Evolutionary conservation across 2,888 invertebrate genomes (phyloP), one percentile per base, ranked within the genome.

Genomic region (Tolmerus cingulatus): DNA sequence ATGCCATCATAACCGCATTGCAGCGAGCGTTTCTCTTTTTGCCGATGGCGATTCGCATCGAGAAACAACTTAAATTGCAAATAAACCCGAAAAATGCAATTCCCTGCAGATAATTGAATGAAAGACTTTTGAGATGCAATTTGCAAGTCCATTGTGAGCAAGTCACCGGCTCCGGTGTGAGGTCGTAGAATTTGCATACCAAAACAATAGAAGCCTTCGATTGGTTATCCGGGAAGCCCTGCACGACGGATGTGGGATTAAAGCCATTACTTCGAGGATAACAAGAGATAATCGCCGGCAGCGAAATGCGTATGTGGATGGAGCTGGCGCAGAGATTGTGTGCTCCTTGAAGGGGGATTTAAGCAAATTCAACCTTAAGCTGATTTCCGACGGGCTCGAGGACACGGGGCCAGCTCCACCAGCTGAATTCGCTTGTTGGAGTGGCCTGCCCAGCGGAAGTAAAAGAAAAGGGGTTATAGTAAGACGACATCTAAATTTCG

Each of bases 281-380:
- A 85, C 85, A 85, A 85, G 74, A 74, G 85, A 85, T 85, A 84
- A 84, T 85, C 85, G 85, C 85, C 74, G 51, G 30, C 43, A 85
- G 85, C 74, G 30, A 85, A 85, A 74, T 85, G 85, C 85, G 85
- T 85, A 74, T 85, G 85, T 85, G 85, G 23, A 82, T 82, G 37
- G 23, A 74, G 84, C 74, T 43, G 74, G 43, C 74, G 30, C 74
- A 66, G 66, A 27, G 74, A 37, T 85, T 85, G 74, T 74, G 46
- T 46, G 74, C 43, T 85, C 30, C 74, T 74, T 30, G 19, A 43
- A 16, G 19, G 34, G 85, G 46, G 74, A 74, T 74, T 85, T 85
- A 85, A 85, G 74, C 19, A 85, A 85, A 85, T 85, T 85, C 85
- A 74, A 85, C 85, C 85, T 85, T 85, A 85, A 85, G 85, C 85